These are phyloP conservation scores for Tetheella fluctuosa DNA, from an alignment of 2,888 invertebrate species.

Conservation along the genomic window DNA sequence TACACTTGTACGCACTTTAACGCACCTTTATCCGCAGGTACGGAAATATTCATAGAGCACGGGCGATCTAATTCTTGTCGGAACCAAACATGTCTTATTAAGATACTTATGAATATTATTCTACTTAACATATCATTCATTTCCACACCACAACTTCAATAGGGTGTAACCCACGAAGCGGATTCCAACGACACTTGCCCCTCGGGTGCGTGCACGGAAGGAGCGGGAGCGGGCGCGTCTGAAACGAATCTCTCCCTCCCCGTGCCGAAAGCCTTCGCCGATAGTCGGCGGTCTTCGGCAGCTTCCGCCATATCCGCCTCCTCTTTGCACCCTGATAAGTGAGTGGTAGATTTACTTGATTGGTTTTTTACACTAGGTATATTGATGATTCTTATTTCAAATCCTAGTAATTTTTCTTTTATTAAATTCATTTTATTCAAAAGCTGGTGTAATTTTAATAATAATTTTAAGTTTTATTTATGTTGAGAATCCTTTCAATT, in stretches of 20 bases:
- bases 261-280: conserved; percentile 91
- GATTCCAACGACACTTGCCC: conserved; percentile 55
- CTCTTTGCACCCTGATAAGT: conserved; percentile 77
- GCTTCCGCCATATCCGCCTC: conserved; percentile 76
- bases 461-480: no score
- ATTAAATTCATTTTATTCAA: no score
- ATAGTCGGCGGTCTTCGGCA: conserved; percentile 89
- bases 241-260: conserved; percentile 75
- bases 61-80: no score
- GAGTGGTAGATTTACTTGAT: conserved; percentile 22
- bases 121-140: no score
- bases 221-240: conserved; percentile 12
- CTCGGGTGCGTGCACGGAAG: conserved; percentile 29
- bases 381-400: background rate
- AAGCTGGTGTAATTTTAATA: no score
- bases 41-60: background rate
- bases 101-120: no score
- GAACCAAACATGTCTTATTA: no score
- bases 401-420: no score
- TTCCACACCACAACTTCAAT: background rate
- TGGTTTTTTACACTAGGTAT: background rate
- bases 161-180: conserved; percentile 47
- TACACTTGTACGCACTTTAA: conserved; percentile 65
- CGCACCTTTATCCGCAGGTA: conserved; percentile 66
- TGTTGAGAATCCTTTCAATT: no score